Evolutionary conservation across 30 jellyfish, hydroid and myxozoan genomes (phyloP), one percentile per base, ranked within the genome.

Genomic region (Turritopsis rubra): DNA sequence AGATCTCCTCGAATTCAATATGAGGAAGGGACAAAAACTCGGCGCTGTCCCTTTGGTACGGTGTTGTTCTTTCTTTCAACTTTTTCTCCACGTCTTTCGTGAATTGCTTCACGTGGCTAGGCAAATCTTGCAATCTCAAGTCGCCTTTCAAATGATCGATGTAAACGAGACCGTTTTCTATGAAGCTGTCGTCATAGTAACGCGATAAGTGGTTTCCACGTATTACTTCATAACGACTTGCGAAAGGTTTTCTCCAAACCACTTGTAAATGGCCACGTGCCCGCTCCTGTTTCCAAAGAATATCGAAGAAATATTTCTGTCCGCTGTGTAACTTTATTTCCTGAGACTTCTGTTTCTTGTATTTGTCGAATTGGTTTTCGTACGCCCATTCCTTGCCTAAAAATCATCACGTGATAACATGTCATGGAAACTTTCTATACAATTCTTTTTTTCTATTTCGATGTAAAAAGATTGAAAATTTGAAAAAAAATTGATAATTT

Each of bases 201-300:
- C 72, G 72, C 27, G 96, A 75, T 16, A 88, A 54, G 19, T 54
- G 54, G 27, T 88, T 65, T 25, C 54, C 27, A 25, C 65, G 86
- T 76, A 88, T 84, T 8, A 21, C 66, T 29, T 54, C 85, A 66
- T 27, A 88, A 19, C 65, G 25, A 1, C 52, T 66, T 30, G 52
- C 28, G 72, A 21, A 16, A 18, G 96, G 96, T 52, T 74, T 83
- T 68, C 75, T 53, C 96, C 96, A 88, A 18, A 88, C 96, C 8
- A 88, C 88, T 83, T 86, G 91, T 73, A 88, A 53, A 54, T 88
- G 96, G 0, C 95, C 95, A 52, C 96, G 86, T 68, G 96, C 96
- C 4, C 85, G 65, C 60, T 86, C 90, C 73, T 88, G 96, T 66
- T 88, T 88, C 96, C 96, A 88, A 8, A 88, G 85, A 53, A 88